Base-by-base conservation (phyloP, 2,888 invertebrate genomes). In the Antheraea assamensis region DNA sequence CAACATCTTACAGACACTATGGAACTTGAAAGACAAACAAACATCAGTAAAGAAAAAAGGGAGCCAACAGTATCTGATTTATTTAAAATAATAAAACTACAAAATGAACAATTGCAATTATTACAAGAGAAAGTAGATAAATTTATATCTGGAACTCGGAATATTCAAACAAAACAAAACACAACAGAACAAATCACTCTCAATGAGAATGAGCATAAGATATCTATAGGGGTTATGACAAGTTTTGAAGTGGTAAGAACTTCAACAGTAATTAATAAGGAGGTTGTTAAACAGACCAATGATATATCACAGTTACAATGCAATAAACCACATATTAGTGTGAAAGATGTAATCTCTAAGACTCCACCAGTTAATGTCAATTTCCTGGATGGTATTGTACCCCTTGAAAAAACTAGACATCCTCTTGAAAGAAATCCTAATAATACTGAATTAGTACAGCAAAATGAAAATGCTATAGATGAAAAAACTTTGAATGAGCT, bases 201-300 rank as follows among this genome's bases (percentile, higher is more conserved):
- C 86, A 87, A 90, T 86, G 88, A 87, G 75, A 90, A 87, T 76
- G 88, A 87, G 74, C 95, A 90, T 80, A 96, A 95, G 88, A 95
- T 96, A 81, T 96, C 97, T 0, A 96, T 97, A 73, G 96, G 96
- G 74, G 95, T 97, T 3, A 97, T 96, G 96, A 96, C 96, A 2
- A 96, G 96, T 86, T 96, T 96, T 87, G 96, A 97, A 90, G 95
- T 96, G 83, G 91, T 94, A 0, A 82, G 90, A 70, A 95, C 94
- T 42, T 94, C 95, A 21, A 95, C 93, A 47, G 87, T 94, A 21
- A 91, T 93, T 8, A 94, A 94, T 76, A 92, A 92, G 79, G 93
- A 93, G 75, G 79, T 90, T 61, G 77, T 91, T 4, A 90, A 88
- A 77, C 85, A 90, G 78, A 85, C 80, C 8, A 83, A 79, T 81